Conservation (phyloP, 2,113 vertebrate species). For the Todiramphus saurophagus region DNA sequence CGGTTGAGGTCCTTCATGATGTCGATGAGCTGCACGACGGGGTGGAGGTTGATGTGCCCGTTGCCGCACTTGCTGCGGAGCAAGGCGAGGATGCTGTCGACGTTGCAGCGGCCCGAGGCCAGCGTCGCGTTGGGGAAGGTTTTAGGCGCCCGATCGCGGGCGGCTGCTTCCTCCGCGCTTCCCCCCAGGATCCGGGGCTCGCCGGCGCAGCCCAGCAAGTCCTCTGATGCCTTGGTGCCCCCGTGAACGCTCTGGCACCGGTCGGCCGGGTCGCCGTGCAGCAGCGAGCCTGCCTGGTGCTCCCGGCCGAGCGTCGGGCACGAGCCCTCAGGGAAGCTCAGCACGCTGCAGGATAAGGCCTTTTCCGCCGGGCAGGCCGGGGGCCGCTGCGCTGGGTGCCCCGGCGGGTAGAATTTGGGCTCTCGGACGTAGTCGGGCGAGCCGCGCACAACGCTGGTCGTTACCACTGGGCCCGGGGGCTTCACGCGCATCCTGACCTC, state of each 20-base stretch:
- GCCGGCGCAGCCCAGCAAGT: slow-evolving; percentile 57
- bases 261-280: slow-evolving; percentile 76
- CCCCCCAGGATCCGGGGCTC: slow-evolving; percentile 66
- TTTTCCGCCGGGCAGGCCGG: slow-evolving; percentile 74
- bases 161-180: slow-evolving; percentile 49
- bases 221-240: slow-evolving; percentile 69
- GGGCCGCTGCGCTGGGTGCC: slow-evolving; percentile 69
- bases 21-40: slow-evolving; percentile 82
- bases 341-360: slow-evolving; percentile 71
- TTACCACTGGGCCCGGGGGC: slow-evolving; percentile 80
- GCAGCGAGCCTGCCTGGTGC: slow-evolving; percentile 66
- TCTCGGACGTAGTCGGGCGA: slow-evolving; percentile 81
- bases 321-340: slow-evolving; percentile 77
- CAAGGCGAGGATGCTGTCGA: slow-evolving; percentile 70
- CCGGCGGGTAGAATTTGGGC: slow-evolving; percentile 77
- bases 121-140: slow-evolving; percentile 70
- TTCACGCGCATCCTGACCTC: slow-evolving; percentile 83
- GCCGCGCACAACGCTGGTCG: slow-evolving; percentile 76
- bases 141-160: slow-evolving; percentile 59
- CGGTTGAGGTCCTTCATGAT: slow-evolving; percentile 90
- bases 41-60: slow-evolving; percentile 80
- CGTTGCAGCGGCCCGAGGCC: slow-evolving; percentile 70
- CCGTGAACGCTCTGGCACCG: slow-evolving; percentile 67
- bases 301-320: slow-evolving; percentile 62
- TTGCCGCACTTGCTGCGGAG: slow-evolving; percentile 78